Conservation (phyloP, 2,113 vertebrate species). For the Caranx ignobilis region DNA sequence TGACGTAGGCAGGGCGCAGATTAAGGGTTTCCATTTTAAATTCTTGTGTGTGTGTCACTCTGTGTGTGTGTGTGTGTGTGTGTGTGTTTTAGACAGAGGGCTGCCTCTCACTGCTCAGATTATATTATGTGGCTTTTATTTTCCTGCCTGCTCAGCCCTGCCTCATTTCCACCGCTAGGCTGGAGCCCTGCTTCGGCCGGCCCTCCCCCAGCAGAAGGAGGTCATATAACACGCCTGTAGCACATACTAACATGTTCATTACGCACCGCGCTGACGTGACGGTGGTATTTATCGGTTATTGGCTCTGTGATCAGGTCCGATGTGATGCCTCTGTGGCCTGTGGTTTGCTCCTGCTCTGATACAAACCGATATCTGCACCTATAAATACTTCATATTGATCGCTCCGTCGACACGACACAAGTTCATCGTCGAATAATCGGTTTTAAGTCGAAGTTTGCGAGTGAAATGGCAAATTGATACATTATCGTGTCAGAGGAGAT, state of each 20-base stretch:
- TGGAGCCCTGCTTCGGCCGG: constrained; percentile 53
- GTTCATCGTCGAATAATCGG: no score
- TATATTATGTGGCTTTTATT: constrained; percentile 77
- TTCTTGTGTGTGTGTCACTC: constrained; percentile 46
- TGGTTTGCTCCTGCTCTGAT: no score
- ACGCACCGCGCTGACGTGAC: constrained; percentile 8
- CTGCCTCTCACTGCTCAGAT: constrained; percentile 65
- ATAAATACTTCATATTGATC: no score
- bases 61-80: constrained; percentile 38
- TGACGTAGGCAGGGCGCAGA: constrained; percentile 68
- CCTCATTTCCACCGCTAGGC: constrained; percentile 71
- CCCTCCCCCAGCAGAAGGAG: constrained; percentile 34
- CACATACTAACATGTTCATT: constrained; percentile 58
- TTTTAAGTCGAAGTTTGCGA: no score
- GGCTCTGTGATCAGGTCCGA: constrained; percentile 39
- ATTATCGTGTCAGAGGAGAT: no score
- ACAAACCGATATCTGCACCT: no score
- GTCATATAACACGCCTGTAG: constrained; percentile 39
- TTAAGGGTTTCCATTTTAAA: constrained; percentile 79
- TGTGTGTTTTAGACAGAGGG: constrained; percentile 55
- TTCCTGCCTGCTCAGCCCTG: constrained; percentile 65
- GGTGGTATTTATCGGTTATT: constrained; percentile 35
- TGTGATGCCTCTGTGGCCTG: no score
- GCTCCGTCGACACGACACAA: no score
- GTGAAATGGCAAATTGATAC: no score